Percentiles rank a stretch among this genome's conserved stretches.
These are phyloP conservation scores for Scatophagus argus DNA, from an alignment of 2,113 vertebrate genomes.

Conservation along the genomic window DNA sequence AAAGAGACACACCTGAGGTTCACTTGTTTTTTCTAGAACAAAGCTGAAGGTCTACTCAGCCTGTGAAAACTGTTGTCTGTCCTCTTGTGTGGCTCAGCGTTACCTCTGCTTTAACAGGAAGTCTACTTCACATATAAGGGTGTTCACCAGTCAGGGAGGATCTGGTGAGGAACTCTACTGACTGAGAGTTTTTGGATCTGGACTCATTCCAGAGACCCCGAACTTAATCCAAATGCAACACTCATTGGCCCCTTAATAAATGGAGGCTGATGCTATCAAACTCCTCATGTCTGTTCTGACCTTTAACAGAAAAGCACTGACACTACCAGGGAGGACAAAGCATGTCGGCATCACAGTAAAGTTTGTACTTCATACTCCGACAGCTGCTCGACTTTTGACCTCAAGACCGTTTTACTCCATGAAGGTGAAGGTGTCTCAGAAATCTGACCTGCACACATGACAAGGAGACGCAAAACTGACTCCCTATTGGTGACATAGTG, in stretches of 20 bases:
- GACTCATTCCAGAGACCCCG: neutral
- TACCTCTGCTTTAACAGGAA: neutral
- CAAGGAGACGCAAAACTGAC: neutral
- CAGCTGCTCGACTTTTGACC: neutral
- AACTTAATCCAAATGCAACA: conserved; percentile 13
- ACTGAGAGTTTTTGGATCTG: neutral
- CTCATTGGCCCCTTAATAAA: neutral
- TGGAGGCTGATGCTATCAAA: no score
- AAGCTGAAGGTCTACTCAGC: neutral
- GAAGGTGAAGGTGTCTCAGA: no score
- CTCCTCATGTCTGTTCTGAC: neutral
- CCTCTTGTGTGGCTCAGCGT: neutral
- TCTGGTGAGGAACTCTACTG: neutral
- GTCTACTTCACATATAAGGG: neutral
- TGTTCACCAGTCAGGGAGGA: neutral
- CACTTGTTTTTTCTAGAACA: neutral
- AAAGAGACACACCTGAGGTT: neutral
- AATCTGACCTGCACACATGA: neutral
- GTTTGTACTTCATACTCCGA: neutral
- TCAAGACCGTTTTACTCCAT: neutral
- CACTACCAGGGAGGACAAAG: neutral
- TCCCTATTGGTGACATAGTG: no score
- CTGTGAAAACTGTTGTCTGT: neutral
- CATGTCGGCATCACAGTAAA: neutral
- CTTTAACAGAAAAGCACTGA: neutral